Evolutionary conservation across 2,888 invertebrate species (phyloP), one percentile per base, ranked within the genome.

Genomic region (Zaprionus lineosus): DNA sequence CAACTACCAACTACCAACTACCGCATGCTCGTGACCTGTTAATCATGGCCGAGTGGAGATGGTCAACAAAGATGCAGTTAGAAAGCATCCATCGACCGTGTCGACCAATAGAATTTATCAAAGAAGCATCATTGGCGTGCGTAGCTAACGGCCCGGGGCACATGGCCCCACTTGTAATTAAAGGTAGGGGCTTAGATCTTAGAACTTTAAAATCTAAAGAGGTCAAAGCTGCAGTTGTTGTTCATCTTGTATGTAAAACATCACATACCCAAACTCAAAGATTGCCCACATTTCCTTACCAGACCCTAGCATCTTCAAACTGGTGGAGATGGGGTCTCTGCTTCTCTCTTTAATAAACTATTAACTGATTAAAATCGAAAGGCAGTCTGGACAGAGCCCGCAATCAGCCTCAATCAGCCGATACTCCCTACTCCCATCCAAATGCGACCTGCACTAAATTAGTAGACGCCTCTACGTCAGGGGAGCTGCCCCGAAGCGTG

Each of bases 291-390:
- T 26, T 29, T 36, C 15, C 41, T 36, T 47, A 3, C 3, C 5
- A 5, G 19, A 39, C 28, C 37, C 28, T 29, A 43, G 8, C 29
- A 43, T 21, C 11, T 16, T 14, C 4, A 24, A n/a, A n/a, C 29
- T 33, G 14, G 26, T 15, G 9, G 19, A 26, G 59, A 31, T 37
- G 50, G 14, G 12, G 1, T 19, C 19, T 16, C 28, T 15, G 43
- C 16, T 55, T 58, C 53, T 55, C 72, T 53, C 65, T 84, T 86
- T 81, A 81, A 86, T 86, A 84, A 85, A 84, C 84, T 81, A 85
- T 81, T 81, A 85, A 74, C 68, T 66, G 81, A 85, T 85, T 81
- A 86, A 73, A 83, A 81, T 85, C 84, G 53, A 61, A 60, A 47
- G 57, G 68, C 68, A 37, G n/a, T 41, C 57, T 46, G 66, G 52